Conservation (phyloP, 2,113 vertebrate species). For the Prolemur simus region DNA sequence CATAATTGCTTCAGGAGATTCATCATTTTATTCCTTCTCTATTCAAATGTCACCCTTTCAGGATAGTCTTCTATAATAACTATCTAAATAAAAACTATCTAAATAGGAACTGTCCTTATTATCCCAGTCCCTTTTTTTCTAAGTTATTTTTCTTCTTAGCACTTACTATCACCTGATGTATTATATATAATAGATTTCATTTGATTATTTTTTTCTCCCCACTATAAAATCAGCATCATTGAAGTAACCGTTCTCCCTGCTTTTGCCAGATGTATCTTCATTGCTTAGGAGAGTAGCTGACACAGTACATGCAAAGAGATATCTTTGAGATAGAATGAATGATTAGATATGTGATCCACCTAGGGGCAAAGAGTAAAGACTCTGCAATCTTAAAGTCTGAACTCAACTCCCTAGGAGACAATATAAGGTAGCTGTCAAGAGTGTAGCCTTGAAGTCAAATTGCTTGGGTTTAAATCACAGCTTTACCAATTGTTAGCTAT, state of each 20-base stretch:
- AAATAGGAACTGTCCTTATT: neutral
- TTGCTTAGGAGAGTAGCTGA: neutral
- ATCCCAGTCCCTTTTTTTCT: neutral
- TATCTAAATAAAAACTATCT: neutral
- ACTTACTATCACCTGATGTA: neutral
- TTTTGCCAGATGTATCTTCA: neutral
- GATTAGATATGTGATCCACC: neutral
- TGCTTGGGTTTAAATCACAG: neutral
- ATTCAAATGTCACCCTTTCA: neutral
- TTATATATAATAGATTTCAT: neutral
- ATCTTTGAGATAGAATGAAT: neutral
- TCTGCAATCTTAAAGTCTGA: too few relatives aligned
- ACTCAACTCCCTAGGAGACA: neutral
- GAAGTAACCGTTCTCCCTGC: neutral
- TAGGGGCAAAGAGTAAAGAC: neutral
- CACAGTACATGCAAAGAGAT: neutral
- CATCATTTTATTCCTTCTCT: neutral
- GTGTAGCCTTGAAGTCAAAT: neutral
- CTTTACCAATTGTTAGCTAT: neutral
- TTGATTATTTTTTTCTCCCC: neutral
- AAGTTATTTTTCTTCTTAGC: neutral
- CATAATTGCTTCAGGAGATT: neutral
- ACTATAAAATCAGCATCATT: neutral
- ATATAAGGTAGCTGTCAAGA: neutral
- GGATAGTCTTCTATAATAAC: neutral